Evolutionary conservation across 2,888 invertebrate genomes (phyloP).

Genomic region (Folsomia manolachei): DNA sequence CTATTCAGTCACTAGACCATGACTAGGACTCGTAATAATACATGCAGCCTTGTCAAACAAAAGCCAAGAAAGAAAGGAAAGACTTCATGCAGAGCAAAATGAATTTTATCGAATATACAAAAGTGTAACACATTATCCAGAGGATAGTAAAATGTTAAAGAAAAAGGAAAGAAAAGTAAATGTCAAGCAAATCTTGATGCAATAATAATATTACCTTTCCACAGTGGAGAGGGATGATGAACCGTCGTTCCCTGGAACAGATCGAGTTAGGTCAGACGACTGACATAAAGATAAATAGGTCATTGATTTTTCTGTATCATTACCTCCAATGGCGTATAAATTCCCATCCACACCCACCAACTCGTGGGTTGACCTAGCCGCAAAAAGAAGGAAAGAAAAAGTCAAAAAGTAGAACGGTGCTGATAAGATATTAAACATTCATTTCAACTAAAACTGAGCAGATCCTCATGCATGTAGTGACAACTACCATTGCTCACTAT

Average conservation of each 20-base stretch:
- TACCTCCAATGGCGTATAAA: slow-evolving; percentile 65
- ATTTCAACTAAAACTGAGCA: too few relatives aligned
- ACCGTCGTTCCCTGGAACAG: slow-evolving; percentile 61
- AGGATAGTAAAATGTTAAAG: too few relatives aligned
- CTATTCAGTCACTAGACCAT: too few relatives aligned
- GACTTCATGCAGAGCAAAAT: neutral
- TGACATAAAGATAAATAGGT: slow-evolving; percentile 6
- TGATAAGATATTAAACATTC: too few relatives aligned
- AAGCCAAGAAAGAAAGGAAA: too few relatives aligned
- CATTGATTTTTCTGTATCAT: slow-evolving; percentile 10
- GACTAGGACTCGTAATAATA: too few relatives aligned
- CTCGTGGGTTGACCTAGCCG: slow-evolving; percentile 65
- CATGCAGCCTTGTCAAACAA: too few relatives aligned
- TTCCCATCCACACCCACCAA: slow-evolving; percentile 64
- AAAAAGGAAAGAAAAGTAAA: neutral
- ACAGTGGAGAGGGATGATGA: slow-evolving; percentile 67
- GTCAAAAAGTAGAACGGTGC: too few relatives aligned
- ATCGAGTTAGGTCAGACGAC: neutral
- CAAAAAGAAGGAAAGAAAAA: too few relatives aligned
- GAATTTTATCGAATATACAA: too few relatives aligned
- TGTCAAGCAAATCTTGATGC: neutral
- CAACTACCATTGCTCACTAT: too few relatives aligned
- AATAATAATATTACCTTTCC: slow-evolving; percentile 55
- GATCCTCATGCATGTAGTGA: too few relatives aligned
- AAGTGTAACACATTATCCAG: neutral